Percentiles rank a stretch among this genome's conserved stretches.
Evolutionary conservation across 2,888 invertebrate genomes (phyloP).

Genomic region (Latrodectus hesperus): DNA sequence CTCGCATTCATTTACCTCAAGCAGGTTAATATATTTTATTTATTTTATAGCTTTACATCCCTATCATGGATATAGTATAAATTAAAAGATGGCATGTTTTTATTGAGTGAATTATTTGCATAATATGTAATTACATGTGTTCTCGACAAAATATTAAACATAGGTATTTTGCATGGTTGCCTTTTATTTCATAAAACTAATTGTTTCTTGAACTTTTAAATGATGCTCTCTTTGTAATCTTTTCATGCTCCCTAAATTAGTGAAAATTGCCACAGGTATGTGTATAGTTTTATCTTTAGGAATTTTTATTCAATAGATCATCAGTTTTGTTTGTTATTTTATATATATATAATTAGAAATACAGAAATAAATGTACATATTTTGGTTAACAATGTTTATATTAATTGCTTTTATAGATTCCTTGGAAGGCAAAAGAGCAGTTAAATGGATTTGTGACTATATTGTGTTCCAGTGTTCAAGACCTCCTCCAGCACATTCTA

Average conservation of each 20-base stretch:
- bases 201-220: neutral
- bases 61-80: neutral
- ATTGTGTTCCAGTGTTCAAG: slow-evolving; percentile 95
- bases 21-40: slow-evolving; percentile 42
- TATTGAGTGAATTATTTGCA: neutral
- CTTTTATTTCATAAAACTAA: neutral
- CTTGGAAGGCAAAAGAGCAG: slow-evolving; percentile 90
- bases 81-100: neutral
- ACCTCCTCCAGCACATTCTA: slow-evolving; percentile 93
- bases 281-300: neutral
- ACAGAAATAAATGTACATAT: no score
- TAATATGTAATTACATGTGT: neutral
- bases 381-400: neutral
- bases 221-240: slow-evolving; percentile 10
- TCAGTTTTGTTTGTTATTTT: neutral
- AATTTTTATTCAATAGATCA: neutral
- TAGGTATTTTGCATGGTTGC: neutral
- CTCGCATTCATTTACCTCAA: slow-evolving; percentile 86
- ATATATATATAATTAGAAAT: neutral
- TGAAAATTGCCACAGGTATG: slow-evolving; percentile 65
- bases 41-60: neutral
- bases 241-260: slow-evolving; percentile 33
- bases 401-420: slow-evolving; percentile 80
- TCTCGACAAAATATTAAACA: no score
- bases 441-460: slow-evolving; percentile 98